phyloP scores from a whole-genome alignment of 2,888 invertebrate species.

The Trypoxylon attenuatum region DNA sequence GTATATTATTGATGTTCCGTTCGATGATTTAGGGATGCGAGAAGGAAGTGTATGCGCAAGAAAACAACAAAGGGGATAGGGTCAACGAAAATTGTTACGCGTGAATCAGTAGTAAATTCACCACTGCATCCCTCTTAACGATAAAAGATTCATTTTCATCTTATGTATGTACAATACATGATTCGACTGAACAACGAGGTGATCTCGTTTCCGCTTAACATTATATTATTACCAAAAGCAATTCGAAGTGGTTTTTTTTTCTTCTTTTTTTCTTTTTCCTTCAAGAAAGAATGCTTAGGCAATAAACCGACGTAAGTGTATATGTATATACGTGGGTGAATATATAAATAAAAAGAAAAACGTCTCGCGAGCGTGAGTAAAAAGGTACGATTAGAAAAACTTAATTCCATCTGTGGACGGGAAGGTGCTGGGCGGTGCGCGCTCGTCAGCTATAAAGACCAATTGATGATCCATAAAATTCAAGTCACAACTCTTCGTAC shows the following conservation, averaged over 20 bases:
- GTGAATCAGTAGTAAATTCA: no score
- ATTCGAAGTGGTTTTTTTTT: no score
- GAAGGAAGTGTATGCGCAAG: constrained; percentile 18
- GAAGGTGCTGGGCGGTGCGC: constrained; percentile 11
- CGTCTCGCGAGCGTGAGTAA: constrained; percentile 23
- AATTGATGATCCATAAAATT: no score
- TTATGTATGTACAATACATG: no score
- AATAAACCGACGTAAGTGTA: constrained; percentile 22
- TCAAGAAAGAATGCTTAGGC: constrained; percentile 36
- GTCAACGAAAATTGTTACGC: constrained; percentile 7
- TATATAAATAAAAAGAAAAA: constrained; percentile 43
- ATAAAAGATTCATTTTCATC: no score
- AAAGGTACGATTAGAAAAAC: constrained; percentile 33
- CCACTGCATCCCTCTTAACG: no score
- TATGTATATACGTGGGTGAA: constrained; percentile 16
- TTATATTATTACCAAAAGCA: no score
- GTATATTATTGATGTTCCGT: constrained; percentile 6
- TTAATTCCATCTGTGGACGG: constrained; percentile 23
- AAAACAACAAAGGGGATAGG: neutral
- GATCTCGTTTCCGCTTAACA: no score
- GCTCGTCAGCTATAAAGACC: neutral
- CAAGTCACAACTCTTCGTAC: no score
- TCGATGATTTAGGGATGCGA: neutral
- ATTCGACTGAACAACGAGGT: no score
- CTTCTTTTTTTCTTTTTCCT: constrained; percentile 15